Conservation (phyloP, 2,113 vertebrate species). For the Hemicordylus capensis region DNA sequence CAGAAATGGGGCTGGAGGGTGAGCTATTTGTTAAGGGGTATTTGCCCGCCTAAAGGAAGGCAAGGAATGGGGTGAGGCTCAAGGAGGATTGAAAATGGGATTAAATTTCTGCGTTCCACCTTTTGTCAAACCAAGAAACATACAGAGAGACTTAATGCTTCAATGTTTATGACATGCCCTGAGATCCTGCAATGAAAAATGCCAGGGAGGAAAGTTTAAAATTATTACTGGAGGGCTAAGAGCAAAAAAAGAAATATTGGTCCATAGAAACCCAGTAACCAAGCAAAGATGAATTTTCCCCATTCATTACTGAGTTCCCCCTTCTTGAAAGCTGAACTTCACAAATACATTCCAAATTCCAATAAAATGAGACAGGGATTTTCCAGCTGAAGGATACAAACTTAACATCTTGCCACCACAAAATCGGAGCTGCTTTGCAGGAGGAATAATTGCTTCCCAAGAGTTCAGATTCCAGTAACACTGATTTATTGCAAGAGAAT, state of each 20-base stretch:
- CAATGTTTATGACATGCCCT: not conserved
- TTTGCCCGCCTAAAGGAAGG: too few species aligned
- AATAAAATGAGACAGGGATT: not conserved
- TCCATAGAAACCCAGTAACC: not conserved
- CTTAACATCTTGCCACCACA: not conserved
- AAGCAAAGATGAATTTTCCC: not conserved
- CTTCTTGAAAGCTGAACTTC: conserved; percentile 1
- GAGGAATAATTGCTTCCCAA: not conserved
- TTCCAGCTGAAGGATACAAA: conserved; percentile 1
- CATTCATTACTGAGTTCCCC: not conserved
- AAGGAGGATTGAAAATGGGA: not conserved
- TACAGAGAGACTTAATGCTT: too few species aligned
- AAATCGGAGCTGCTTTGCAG: not conserved
- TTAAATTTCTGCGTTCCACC: not conserved
- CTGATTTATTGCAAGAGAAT: not conserved
- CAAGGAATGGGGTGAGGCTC: too few species aligned
- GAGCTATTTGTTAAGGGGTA: too few species aligned
- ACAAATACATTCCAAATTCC: not conserved
- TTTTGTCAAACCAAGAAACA: not conserved
- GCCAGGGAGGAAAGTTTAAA: not conserved
- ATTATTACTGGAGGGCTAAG: not conserved
- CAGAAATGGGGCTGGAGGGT: too few species aligned
- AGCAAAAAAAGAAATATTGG: not conserved
- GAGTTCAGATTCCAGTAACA: not conserved
- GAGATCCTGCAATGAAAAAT: not conserved